Base-by-base conservation (phyloP, 2,113 vertebrate genomes). In the Speoplatyrhinus poulsoni region DNA sequence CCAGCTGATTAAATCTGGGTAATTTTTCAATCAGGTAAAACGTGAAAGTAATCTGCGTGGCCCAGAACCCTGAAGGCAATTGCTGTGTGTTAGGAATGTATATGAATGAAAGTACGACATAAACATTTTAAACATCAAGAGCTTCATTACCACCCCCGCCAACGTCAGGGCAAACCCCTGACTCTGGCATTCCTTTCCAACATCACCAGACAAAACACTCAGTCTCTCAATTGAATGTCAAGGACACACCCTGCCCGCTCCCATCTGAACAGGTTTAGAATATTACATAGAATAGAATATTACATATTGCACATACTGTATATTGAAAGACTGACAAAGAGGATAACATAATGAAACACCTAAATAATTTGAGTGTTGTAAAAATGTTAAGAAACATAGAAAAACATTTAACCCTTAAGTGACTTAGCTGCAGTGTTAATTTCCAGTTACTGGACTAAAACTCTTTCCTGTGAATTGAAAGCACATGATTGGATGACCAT, bases 11-110 rank as follows among this genome's bases (percentile, higher is more conserved):
- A 81, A 82, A 19, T 71, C 46, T 6, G 1, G 71, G 62, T 52
- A 50, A 26, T 55, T 33, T 59, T 56, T 12, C 26, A 76, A 26
- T 13, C 10, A 56, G 78, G 60, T 70, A 62, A 52, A 57, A 12
- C 59, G 56, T 72, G 48, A 70, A 67, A 70, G 49, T 65, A 3
- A 4, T 33, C 56, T 57, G 53, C 19, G 16, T 19, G 41, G 8
- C 46, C 9, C 41, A 65, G 48, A 72, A 46, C 49, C 73, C 72
- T 36, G 12, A 59, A 76, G 26, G 10, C 48, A 33, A 79, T 79
- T 79, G 75, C 61, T 69, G 12, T 67, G 58, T 13, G 3, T 61
- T 48, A 65, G 76, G 77, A 83, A 88, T 75, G 77, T 69, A 75
- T n/a, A n/a, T 1, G 32, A 77, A 69, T 63, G 60, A 82, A 46